These are phyloP conservation scores for Phyllotis vaccarum DNA, from an alignment of 2,797 vertebrate species.

Conservation along the genomic window DNA sequence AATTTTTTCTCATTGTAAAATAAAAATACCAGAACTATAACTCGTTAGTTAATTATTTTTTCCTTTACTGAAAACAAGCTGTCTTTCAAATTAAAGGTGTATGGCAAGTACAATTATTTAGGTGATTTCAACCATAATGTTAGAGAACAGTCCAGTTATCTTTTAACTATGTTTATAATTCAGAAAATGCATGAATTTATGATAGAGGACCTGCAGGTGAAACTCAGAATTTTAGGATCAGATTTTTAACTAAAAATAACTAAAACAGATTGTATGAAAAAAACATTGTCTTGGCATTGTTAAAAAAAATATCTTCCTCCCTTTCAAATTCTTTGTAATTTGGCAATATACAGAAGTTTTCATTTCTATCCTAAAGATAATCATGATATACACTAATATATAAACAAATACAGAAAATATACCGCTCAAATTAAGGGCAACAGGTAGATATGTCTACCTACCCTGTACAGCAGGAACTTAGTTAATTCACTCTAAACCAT, in stretches of 20 bases:
- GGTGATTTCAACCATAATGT: slow-evolving; percentile 82
- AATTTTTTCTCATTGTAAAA: slow-evolving; percentile 47
- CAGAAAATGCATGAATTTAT: slow-evolving; percentile 78
- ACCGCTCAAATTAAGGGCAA: slow-evolving; percentile 30
- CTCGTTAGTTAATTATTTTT: slow-evolving; percentile 82
- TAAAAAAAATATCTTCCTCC: slow-evolving; percentile 57
- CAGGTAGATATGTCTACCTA: not conserved
- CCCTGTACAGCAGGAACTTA: slow-evolving; percentile 14
- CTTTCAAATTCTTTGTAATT: slow-evolving; percentile 4
- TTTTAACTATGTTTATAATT: slow-evolving; percentile 78
- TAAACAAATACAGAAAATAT: not conserved
- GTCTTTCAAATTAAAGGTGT: slow-evolving; percentile 79
- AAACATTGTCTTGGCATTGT: slow-evolving; percentile 56
- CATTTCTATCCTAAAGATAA: not conserved
- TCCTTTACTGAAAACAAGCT: slow-evolving; percentile 82
- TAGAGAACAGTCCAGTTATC: slow-evolving; percentile 77
- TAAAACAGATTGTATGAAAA: slow-evolving; percentile 70
- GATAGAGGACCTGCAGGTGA: slow-evolving; percentile 66
- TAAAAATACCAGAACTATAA: slow-evolving; percentile 78
- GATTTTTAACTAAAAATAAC: slow-evolving; percentile 74
- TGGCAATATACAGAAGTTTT: not conserved
- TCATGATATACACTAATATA: not conserved
- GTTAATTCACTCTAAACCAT: not conserved
- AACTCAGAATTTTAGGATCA: slow-evolving; percentile 80
- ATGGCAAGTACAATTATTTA: slow-evolving; percentile 77